Conservation (phyloP, 2,888 invertebrate genomes). For the Cephalotes varians region DNA sequence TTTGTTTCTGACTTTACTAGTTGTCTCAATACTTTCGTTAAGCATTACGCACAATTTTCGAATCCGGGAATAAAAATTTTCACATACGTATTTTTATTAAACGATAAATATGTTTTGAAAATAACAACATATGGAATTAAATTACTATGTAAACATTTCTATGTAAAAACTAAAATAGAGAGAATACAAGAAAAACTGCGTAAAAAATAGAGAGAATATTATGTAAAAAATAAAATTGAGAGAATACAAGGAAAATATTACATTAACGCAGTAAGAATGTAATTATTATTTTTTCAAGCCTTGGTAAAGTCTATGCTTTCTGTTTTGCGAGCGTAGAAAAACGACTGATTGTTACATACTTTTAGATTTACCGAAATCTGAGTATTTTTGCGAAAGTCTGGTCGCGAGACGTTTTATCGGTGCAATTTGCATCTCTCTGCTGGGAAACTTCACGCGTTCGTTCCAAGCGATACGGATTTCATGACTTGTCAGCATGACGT, state of each 20-base stretch:
- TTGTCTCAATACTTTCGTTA: not conserved
- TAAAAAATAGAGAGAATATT: no score
- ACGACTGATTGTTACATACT: not conserved
- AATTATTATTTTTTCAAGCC: not conserved
- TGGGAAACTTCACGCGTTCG: not conserved
- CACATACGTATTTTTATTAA: not conserved
- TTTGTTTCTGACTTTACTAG: not conserved
- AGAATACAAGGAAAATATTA: not conserved
- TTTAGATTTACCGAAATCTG: not conserved
- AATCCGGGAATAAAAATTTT: not conserved
- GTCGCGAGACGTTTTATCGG: not conserved
- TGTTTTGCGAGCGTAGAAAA: not conserved
- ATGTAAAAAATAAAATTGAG: not conserved
- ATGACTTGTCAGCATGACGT: conserved; percentile 18
- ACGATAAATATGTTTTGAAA: conserved; percentile 10
- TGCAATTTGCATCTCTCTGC: not conserved
- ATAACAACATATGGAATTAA: not conserved
- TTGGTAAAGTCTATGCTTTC: not conserved
- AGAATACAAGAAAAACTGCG: no score
- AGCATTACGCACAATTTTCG: not conserved
- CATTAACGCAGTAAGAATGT: not conserved
- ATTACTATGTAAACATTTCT: no score
- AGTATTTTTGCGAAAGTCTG: not conserved
- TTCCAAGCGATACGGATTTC: conserved; percentile 21
- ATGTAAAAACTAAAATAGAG: no score